A percentile compares a stretch with the other conserved stretches of the same genome.
phyloP scores from a whole-genome alignment of 2,888 invertebrate genomes.

The Synergus itoensis region DNA sequence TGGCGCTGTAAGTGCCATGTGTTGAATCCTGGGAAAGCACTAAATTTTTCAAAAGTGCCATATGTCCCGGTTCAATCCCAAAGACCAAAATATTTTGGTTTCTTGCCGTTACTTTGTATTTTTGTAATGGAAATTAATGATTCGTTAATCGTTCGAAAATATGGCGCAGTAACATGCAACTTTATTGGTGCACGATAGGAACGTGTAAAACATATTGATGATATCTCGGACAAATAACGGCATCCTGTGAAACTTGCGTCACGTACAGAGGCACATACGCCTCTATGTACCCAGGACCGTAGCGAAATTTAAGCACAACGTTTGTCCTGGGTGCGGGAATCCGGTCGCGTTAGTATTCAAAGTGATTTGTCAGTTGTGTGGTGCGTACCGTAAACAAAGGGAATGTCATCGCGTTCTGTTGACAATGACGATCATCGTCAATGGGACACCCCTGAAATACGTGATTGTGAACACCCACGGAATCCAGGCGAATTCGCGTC shows the following conservation, averaged over 20 bases:
- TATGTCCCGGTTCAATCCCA: neutral
- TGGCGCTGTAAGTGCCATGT: neutral
- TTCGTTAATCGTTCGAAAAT: constrained; percentile 14
- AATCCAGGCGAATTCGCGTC: constrained; percentile 9
- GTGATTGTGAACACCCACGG: constrained; percentile 29
- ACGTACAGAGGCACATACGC: constrained; percentile 4
- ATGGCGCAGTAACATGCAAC: constrained; percentile 21
- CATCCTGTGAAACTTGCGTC: constrained; percentile 31
- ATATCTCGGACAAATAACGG: constrained; percentile 45
- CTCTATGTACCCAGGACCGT: constrained; percentile 12
- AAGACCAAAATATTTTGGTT: neutral
- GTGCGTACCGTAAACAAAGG: constrained; percentile 26
- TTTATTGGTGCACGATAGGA: constrained; percentile 23
- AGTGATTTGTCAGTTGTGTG: constrained; percentile 41
- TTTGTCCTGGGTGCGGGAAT: constrained; percentile 33
- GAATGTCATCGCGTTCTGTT: constrained; percentile 33
- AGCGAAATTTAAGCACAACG: constrained; percentile 13
- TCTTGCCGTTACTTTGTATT: neutral
- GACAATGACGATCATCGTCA: constrained; percentile 36
- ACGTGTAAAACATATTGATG: constrained; percentile 41
- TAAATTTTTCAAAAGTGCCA: neutral
- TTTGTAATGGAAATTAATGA: neutral
- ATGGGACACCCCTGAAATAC: constrained; percentile 9
- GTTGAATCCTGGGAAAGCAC: neutral
- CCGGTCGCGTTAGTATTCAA: constrained; percentile 38